These are phyloP conservation scores for Mamestra configurata DNA, from an alignment of 1,140 invertebrate species.

Conservation along the genomic window DNA sequence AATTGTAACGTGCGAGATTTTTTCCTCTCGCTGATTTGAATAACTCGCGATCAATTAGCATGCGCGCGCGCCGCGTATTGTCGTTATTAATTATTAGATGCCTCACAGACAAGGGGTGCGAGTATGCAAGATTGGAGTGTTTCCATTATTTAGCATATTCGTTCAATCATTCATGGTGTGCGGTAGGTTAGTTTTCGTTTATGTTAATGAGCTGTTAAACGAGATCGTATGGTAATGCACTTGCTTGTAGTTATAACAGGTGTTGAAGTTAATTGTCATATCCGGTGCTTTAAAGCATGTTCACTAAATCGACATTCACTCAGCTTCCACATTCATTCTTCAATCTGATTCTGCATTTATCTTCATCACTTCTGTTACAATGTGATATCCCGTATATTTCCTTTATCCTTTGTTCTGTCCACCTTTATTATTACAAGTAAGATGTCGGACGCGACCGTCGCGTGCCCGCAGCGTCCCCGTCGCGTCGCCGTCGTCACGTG, in stretches of 20 bases:
- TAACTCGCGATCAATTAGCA: conserved; percentile 59
- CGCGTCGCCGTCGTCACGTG: conserved; percentile 4
- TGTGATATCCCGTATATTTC: no score
- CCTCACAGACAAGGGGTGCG: conserved; percentile 28
- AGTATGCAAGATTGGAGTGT: background rate
- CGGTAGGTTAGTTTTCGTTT: conserved; percentile 61
- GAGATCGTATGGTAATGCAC: conserved; percentile 34
- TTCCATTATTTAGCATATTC: conserved; percentile 58
- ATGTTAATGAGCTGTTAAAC: conserved; percentile 56
- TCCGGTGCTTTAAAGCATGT: background rate
- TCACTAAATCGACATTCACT: no score
- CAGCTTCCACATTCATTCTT: no score
- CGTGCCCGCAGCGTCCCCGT: conserved; percentile 14
- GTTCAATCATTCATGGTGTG: conserved; percentile 55
- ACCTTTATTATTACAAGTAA: conserved; percentile 7
- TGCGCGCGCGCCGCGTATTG: conserved; percentile 49
- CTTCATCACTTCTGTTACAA: no score
- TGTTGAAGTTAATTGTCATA: background rate
- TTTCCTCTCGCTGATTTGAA: conserved; percentile 69
- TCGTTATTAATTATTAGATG: conserved; percentile 51
- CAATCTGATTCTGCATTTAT: no score
- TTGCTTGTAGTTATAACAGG: background rate
- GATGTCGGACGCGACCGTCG: background rate
- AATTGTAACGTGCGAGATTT: conserved; percentile 77
- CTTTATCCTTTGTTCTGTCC: background rate